Evolutionary conservation across 2,113 vertebrate species (phyloP).

Genomic region (Nettapus auritus): DNA sequence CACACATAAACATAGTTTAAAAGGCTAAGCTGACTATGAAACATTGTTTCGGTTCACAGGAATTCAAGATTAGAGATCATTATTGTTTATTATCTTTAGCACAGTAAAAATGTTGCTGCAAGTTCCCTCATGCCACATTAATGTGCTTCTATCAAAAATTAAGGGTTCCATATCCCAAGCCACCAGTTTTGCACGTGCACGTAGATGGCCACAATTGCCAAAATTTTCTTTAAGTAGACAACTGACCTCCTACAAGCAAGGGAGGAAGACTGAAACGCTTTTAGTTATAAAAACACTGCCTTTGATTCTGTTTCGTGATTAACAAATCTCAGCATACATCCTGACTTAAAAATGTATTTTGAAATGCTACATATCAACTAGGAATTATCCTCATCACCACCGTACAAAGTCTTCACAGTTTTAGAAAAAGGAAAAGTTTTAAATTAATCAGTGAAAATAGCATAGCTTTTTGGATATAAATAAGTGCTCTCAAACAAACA

Average conservation of each 20-base stretch:
- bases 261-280: conserved; percentile 9
- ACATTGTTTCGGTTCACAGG: neutral
- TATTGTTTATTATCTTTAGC: neutral
- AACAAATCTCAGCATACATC: conserved; percentile 18
- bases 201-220: neutral
- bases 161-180: neutral
- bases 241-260: neutral
- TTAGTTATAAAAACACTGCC: conserved; percentile 13
- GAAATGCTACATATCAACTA: conserved; percentile 63
- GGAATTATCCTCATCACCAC: neutral
- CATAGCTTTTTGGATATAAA: conserved; percentile 6
- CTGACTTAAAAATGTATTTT: conserved; percentile 50
- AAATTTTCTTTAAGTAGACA: neutral
- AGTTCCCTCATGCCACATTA: neutral
- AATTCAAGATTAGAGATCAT: neutral
- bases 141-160: neutral
- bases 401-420: neutral
- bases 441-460: conserved; percentile 14
- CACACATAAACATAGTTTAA: neutral
- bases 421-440: neutral
- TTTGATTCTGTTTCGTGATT: neutral
- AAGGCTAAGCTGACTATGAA: neutral
- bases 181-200: neutral
- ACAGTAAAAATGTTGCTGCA: neutral
- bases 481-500: conserved; percentile 8